Conservation (phyloP, 2,888 invertebrate genomes). For the Bedellia somnulentella region DNA sequence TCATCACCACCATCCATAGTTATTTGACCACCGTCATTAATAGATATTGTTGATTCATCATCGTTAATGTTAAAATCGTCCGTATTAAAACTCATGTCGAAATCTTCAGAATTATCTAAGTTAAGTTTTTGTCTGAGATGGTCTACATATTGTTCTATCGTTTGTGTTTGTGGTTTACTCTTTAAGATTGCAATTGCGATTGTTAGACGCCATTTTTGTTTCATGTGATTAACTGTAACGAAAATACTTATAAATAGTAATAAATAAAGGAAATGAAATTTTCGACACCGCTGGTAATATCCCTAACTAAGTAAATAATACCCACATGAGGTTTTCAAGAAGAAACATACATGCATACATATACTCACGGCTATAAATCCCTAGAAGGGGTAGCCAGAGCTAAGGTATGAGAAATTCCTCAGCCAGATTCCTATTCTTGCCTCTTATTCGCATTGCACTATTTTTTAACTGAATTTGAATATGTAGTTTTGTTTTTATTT, state of each 20-base stretch:
- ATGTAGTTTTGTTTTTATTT: no score
- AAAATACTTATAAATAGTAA: background rate
- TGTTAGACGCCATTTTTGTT: slow-evolving; percentile 24
- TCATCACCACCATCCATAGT: background rate
- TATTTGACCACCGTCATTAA: background rate
- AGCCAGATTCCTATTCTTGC: no score
- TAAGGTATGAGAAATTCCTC: no score
- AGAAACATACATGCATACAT: no score
- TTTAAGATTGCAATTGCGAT: slow-evolving; percentile 25
- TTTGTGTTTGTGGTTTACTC: slow-evolving; percentile 21
- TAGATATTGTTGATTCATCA: slow-evolving; percentile 9
- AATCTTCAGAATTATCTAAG: slow-evolving; percentile 13
- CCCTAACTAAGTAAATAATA: no score
- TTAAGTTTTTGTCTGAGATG: slow-evolving; percentile 10
- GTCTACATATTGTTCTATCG: slow-evolving; percentile 18
- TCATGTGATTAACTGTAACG: slow-evolving; percentile 22
- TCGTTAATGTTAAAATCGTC: slow-evolving; percentile 21
- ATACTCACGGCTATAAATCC: no score
- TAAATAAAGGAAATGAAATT: no score
- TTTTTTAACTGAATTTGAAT: background rate
- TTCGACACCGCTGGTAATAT: no score
- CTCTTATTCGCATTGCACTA: no score
- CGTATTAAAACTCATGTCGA: slow-evolving; percentile 19
- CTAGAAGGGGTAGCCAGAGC: no score
- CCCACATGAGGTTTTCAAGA: no score